phyloP scores from a whole-genome alignment of 2,888 invertebrate genomes.

The Auanema sp. region DNA sequence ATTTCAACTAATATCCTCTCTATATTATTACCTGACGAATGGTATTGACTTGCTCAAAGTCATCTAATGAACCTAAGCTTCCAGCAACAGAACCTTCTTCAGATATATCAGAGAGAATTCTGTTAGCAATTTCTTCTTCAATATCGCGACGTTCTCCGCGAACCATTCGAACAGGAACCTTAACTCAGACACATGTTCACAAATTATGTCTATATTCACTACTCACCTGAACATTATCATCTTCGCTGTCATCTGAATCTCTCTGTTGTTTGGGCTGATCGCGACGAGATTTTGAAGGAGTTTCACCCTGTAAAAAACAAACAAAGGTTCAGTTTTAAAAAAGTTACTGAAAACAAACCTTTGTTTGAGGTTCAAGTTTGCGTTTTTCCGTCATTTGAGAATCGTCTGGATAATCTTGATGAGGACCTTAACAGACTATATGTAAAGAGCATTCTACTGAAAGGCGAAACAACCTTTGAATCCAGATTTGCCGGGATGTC shows the following conservation, averaged over 20 bases:
- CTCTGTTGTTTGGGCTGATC: constrained; percentile 14
- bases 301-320: constrained; percentile 28
- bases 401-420: too few species aligned
- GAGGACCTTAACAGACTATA: too few species aligned
- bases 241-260: constrained; percentile 6
- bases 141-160: constrained; percentile 60
- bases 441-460: too few species aligned
- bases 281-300: constrained; percentile 35
- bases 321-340: background rate
- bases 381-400: constrained; percentile 30
- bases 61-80: constrained; percentile 52
- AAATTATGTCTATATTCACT: background rate
- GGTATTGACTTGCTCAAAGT: constrained; percentile 43
- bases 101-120: constrained; percentile 63
- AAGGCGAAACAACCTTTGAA: too few species aligned
- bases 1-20: constrained; percentile 8
- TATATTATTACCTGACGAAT: constrained; percentile 15
- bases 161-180: constrained; percentile 57
- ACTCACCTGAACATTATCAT: background rate
- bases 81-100: constrained; percentile 62
- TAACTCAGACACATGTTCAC: background rate
- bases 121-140: constrained; percentile 63
- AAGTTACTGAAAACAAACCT: constrained; percentile 17
- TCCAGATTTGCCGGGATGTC: too few species aligned
- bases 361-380: constrained; percentile 45